Base-by-base conservation (phyloP, 2,797 vertebrate genomes). In the Syngnathus acus region DNA sequence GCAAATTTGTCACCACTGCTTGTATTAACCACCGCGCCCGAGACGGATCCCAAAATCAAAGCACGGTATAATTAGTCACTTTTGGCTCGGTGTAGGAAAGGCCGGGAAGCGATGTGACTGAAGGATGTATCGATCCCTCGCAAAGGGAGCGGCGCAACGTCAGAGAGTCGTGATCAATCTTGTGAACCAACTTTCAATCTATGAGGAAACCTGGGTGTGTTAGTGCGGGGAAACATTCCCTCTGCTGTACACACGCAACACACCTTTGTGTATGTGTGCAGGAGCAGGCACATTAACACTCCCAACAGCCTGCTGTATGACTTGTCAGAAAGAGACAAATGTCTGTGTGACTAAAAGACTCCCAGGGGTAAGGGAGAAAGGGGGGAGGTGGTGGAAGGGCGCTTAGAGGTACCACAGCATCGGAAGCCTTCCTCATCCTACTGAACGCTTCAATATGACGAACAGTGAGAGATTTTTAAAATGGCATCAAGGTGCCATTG, bases 31-130 rank as follows among this genome's bases (percentile, higher is more conserved):
- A 82, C 86, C 78, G 78, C 81, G 73, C 68, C 87, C 65, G 79
- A 83, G 80, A 73, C 82, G 66, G 68, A 70, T 72, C 76, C 82
- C 82, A 81, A 86, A 88, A 86, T 82, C 82, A 64, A 85, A 80
- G 78, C 81, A 80, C 75, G 71, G 78, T 80, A 84, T 90, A 89
- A 91, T 91, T 92, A 90, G 89, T 91, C 89, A 91, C 82, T 85
- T 70, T 78, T 84, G 78, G 78, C 81, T 75, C 63, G 68, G 70
- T 72, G 80, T 71, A 73, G 81, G 81, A 87, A 87, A 82, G 85
- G 84, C 86, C 86, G 81, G 82, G 83, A 87, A 87, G 83, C 86
- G 84, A 87, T 86, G 81, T 85, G 87, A 90, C 86, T 89, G 89
- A 88, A 85, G 86, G 87, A 88, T 86, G 83, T 84, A 91, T 92